Base-by-base conservation (phyloP, 2,888 invertebrate genomes). In the Sesia bembeciformis region DNA sequence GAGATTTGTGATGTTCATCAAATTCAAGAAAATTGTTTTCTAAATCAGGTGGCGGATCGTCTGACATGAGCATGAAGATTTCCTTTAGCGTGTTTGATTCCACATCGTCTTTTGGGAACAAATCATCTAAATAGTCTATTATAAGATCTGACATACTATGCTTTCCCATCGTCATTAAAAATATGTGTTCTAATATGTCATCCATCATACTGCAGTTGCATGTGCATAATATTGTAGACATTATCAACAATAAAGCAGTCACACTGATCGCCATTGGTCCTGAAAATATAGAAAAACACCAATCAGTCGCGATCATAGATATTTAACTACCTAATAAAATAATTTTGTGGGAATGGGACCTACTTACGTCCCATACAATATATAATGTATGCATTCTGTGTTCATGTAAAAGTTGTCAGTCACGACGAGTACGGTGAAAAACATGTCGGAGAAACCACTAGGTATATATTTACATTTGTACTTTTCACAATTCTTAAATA, bases 81-180 rank as follows among this genome's bases (percentile, higher is more conserved):
- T 78, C 72, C 54, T 85, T 85, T 67, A 88, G 66, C 38, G 80
- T 67, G 40, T 66, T 75, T 0, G 81, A 72, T 56, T 85, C 84
- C 39, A 64, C 59, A 57, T 87, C 86, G 52, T 86, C 85, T 60
- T 84, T 83, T 0, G 84, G 84, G 49, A 73, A 86, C 3, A 83
- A 58, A 3, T 70, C 66, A 59, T 87, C 84, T 52, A 88, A 57
- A 49, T 76, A 81, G 50, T 74, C 66, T n/a, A 73, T 65, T 4
- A 85, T 68, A 0, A 76, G 66, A 7, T 84, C 82, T 0, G 81
- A 69, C 64, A 84, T 67, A 54, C 81, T 74, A 42, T 84, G 68
- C 52, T 70, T 64, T 50, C 71, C 68, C 38, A 58, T 58, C 38
- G 7, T 38, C 38, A 50, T 23, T 5, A 38, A 39, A 23, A 50